These are phyloP conservation scores for Cygnus buccinator DNA, from an alignment of 2,113 vertebrate species.

Conservation along the genomic window DNA sequence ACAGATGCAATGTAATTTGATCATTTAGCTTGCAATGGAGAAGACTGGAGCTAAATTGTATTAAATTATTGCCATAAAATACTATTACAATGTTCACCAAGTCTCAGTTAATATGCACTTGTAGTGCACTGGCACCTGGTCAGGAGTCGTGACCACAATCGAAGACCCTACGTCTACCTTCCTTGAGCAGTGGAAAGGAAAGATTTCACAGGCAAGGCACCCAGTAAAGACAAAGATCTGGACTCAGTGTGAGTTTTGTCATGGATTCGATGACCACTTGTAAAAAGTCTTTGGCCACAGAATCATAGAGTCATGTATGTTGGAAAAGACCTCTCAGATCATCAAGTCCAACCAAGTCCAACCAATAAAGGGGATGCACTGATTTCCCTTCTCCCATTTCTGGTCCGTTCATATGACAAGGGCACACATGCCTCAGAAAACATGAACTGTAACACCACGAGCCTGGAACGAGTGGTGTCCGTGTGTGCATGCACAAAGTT, in stretches of 20 bases:
- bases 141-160: neutral
- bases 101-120: fast-evolving
- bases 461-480: neutral
- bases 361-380: neutral
- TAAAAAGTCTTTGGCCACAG: neutral
- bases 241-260: neutral
- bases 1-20: conserved; percentile 36
- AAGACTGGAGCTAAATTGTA: neutral
- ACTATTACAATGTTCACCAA: neutral
- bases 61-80: conserved; percentile 25
- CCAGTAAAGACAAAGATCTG: fast-evolving
- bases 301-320: too few species aligned
- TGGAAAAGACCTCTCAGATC: too few species aligned
- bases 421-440: neutral
- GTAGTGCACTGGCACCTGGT: neutral
- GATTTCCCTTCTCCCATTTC: neutral
- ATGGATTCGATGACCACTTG: neutral
- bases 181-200: neutral
- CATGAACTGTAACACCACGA: neutral
- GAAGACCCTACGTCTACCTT: neutral
- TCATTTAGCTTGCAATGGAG: neutral
- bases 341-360: too few species aligned
- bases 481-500: neutral
- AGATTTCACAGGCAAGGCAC: neutral
- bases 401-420: neutral